Evolutionary conservation across 2,797 vertebrate genomes (phyloP), one percentile per base, ranked within the genome.

Genomic region (Varecia variegata): DNA sequence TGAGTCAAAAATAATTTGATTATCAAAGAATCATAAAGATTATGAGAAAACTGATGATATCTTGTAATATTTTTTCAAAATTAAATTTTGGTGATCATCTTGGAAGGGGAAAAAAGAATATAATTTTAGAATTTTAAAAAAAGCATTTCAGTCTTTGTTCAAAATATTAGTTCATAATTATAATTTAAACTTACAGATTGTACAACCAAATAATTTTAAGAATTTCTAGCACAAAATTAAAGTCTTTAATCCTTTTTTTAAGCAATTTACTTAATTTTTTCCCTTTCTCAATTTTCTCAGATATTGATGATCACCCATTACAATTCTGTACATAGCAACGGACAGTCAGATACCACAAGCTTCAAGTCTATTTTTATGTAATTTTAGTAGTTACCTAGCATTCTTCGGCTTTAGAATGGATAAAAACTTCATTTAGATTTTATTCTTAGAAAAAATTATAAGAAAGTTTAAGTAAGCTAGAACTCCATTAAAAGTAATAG

Each of bases 401-500:
- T 82, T 54, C 27, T 65, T 92, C 15, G 76, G 9, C 67, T 93
- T 30, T 50, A 82, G 18, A 84, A 70, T 52, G 38, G 11, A 58
- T 84, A 38, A 65, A 83, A 87, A 91, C 43, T 91, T 96, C 67
- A 58, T 86, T 96, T 38, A 76, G 82, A 83, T 97, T 90, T 95
- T 90, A 88, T 71, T 94, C 67, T 93, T 65, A 71, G 45, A 14
- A 79, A 88, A 96, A 93, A 17, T 6, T 74, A 84, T 74, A 58
- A 96, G 62, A 45, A 89, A 89, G n/a, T 88, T 68, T 89, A 95
- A 86, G 73, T 84, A 95, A 92, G 40, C 88, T 71, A 30, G 50
- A 85, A 87, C 35, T 89, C 83, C 54, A 94, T 97, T 97, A 95
- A 94, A 96, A 95, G 91, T 94, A 97, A 97, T 93, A 84, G 88